Base-by-base conservation (phyloP, 2,113 vertebrate genomes). In the Chascanopsetta lugubris region DNA sequence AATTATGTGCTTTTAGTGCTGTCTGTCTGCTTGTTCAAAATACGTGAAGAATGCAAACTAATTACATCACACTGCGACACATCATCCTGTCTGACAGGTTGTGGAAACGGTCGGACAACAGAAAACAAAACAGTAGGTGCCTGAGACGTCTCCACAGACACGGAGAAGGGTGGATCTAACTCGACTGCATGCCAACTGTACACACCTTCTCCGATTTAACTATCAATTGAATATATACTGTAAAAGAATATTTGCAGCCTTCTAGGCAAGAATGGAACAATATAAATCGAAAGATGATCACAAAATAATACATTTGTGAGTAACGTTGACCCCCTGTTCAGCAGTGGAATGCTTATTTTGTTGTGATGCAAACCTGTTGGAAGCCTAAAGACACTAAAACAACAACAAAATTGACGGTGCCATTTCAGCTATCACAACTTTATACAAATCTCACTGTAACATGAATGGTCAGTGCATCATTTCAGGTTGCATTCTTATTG, bases 1-100 rank as follows among this genome's bases (percentile, higher is more conserved):
- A 53, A 24, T 2, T 4, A 48, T 9, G 53, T 26, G 42, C 15
- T 48, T 54, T 68, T 7, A 76, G 43, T 13, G 26, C 43, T 4
- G 1, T 18, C 11, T 48, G 57, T n/a, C 27, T 13, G 27, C 26
- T 40, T 17, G 13, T 15, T 38, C 13, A 26, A 48, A 61, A 29
- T 22, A 50, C 49, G 43, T 29, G 56, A 13, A 32, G 45, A 60
- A 48, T 29, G 30, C 18, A 55, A n/a, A 29, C 20, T 4, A 36
- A 25, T 51, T 50, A 53, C 18, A 57, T 61, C 54, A 68, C 4
- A 21, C 24, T 12, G 15, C 26, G 26, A 34, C 13, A 34, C 8
- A 36, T 25, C 2, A 24, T 11, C 8, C 42, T 11, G 1, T 32
- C 8, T 20, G 15, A 36, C 11, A 36, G 13, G 10, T 9, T 49